These are phyloP conservation scores for Zaprionus tsacasi DNA, from an alignment of 1,140 invertebrate species.

Conservation along the genomic window DNA sequence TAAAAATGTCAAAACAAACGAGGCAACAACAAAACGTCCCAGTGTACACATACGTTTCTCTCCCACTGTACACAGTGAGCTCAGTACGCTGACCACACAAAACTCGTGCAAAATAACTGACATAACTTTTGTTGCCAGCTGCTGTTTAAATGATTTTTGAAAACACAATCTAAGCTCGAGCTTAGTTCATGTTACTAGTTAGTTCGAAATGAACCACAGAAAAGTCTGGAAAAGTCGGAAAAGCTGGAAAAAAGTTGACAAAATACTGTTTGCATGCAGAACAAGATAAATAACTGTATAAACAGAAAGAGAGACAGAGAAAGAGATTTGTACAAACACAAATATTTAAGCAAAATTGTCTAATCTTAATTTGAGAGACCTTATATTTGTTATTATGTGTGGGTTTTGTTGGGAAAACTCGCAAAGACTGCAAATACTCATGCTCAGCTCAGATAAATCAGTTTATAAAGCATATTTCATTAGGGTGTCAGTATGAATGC, in stretches of 20 bases:
- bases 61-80: background rate
- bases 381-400: background rate
- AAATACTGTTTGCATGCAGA: background rate
- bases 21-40: constrained; percentile 2
- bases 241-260: background rate
- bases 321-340: background rate
- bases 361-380: background rate
- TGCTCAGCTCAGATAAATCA: background rate
- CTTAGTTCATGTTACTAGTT: background rate
- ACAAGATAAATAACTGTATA: background rate
- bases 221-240: background rate
- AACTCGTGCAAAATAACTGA: background rate
- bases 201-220: background rate
- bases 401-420: background rate
- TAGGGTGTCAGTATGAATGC: background rate
- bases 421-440: background rate
- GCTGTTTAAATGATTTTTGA: constrained; percentile 3
- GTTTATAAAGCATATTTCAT: background rate
- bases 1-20: constrained; percentile 68
- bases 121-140: constrained; percentile 4
- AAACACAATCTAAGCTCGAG: constrained; percentile 2
- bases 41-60: background rate
- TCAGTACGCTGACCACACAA: background rate
- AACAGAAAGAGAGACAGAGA: background rate
- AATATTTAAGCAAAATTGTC: background rate